Evolutionary conservation across 1,140 invertebrate genomes (phyloP).

Genomic region (Condylostylus longicornis): DNA sequence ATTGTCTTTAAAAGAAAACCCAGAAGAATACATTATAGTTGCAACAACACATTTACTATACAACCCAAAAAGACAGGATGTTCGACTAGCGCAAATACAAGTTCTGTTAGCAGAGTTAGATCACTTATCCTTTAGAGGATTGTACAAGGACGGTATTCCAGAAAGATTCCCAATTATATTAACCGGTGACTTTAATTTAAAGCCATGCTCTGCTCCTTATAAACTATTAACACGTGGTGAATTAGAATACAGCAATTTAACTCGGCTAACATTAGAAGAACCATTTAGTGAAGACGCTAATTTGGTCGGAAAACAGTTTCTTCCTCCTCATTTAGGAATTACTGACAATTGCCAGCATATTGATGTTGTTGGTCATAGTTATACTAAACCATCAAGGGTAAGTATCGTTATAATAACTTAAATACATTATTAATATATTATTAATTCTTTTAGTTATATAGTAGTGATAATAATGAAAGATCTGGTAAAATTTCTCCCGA

Average conservation of each 20-base stretch:
- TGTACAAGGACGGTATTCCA: not conserved
- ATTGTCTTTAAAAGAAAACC: conserved; percentile 39
- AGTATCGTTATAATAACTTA: not conserved
- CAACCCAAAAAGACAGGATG: conserved; percentile 75
- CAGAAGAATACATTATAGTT: conserved; percentile 46
- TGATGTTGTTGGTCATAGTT: conserved; percentile 24
- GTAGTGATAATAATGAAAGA: not conserved
- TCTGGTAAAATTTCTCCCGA: not conserved
- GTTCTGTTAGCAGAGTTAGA: conserved; percentile 71
- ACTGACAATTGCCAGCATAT: conserved; percentile 50
- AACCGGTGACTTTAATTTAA: conserved; percentile 80
- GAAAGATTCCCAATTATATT: conserved; percentile 62
- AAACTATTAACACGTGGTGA: conserved; percentile 52
- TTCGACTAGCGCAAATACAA: conserved; percentile 72
- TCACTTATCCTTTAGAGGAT: conserved; percentile 42
- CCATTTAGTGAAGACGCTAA: conserved; percentile 13
- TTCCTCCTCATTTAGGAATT: conserved; percentile 33
- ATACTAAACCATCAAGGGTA: not conserved
- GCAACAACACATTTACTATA: conserved; percentile 91
- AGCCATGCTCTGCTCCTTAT: conserved; percentile 54
- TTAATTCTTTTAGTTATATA: not conserved
- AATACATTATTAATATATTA: not conserved
- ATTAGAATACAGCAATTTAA: conserved; percentile 31
- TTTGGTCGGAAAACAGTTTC: conserved; percentile 11
- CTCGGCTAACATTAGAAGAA: conserved; percentile 19